A percentile compares a stretch with the other conserved stretches of the same genome.
phyloP scores from a whole-genome alignment of 2,113 vertebrate genomes.

The Parus major region DNA sequence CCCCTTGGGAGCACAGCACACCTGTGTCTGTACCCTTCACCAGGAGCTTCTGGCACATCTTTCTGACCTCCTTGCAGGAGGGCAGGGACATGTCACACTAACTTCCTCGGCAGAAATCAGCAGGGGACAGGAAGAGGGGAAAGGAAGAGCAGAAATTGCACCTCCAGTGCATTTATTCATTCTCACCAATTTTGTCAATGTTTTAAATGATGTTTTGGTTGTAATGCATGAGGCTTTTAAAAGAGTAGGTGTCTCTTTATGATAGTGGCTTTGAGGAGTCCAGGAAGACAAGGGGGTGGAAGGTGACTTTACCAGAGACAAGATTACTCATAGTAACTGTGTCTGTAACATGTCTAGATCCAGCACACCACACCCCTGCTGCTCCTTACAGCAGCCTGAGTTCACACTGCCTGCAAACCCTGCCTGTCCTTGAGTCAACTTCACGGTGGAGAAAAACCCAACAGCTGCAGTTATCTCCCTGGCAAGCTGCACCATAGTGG shows the following conservation, averaged over 20 bases:
- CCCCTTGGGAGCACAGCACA: not conserved
- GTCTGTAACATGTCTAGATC: not conserved
- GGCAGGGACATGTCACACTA: not conserved
- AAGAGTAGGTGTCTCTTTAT: not conserved
- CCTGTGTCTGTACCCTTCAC: not conserved
- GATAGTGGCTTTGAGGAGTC: not conserved
- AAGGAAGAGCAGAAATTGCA: not conserved
- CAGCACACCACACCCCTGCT: not conserved
- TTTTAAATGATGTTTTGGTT: not conserved
- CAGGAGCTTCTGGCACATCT: not conserved
- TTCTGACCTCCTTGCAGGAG: not conserved
- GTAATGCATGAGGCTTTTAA: not conserved
- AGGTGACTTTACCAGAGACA: not conserved
- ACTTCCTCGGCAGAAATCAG: not conserved
- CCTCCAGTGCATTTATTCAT: not conserved
- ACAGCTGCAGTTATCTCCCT: constrained; percentile 2
- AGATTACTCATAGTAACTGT: not conserved
- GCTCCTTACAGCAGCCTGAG: not conserved
- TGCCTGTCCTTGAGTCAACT: constrained; percentile 1
- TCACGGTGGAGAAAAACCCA: not conserved
- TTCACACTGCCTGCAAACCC: not conserved
- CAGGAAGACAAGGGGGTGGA: not conserved
- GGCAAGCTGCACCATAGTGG: not conserved
- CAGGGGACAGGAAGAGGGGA: not conserved
- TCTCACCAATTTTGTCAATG: not conserved